phyloP scores from a whole-genome alignment of 2,113 vertebrate genomes.

The Gobio gobio region DNA sequence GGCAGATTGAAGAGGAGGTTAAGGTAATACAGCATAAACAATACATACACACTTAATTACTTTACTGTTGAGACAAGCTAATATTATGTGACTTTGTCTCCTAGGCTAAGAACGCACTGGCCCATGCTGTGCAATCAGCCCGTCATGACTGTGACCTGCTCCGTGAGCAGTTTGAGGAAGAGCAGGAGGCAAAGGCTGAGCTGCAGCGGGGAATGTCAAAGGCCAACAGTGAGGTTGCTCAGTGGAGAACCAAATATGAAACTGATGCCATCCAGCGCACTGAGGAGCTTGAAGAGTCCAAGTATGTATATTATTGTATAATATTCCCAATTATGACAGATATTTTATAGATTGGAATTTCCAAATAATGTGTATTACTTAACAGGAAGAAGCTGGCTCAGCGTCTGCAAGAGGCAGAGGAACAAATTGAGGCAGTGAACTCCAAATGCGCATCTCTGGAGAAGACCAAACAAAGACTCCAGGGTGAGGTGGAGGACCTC shows the following conservation, averaged over 20 bases:
- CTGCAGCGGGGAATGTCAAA: conserved; percentile 76
- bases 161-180: conserved; percentile 76
- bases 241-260: conserved; percentile 79
- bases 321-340: too few relatives aligned
- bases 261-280: conserved; percentile 76
- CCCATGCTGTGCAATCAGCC: conserved; percentile 48
- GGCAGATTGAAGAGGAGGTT: too few relatives aligned
- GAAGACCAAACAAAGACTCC: conserved; percentile 42
- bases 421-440: conserved; percentile 37
- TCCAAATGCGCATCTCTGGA: conserved; percentile 42
- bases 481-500: conserved; percentile 32
- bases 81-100: neutral
- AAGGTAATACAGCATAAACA: too few relatives aligned
- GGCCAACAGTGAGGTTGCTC: conserved; percentile 75
- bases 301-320: conserved; percentile 59
- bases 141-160: conserved; percentile 77
- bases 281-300: conserved; percentile 76
- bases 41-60: too few relatives aligned
- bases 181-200: conserved; percentile 73
- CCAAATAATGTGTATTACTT: too few relatives aligned
- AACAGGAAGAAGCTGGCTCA: conserved; percentile 30
- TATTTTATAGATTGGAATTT: too few relatives aligned
- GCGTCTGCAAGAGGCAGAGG: conserved; percentile 27
- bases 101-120: conserved; percentile 35
- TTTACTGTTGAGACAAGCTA: neutral